Evolutionary conservation across 2,888 invertebrate genomes (phyloP), one percentile per base, ranked within the genome.

Genomic region (Julus scanicus): DNA sequence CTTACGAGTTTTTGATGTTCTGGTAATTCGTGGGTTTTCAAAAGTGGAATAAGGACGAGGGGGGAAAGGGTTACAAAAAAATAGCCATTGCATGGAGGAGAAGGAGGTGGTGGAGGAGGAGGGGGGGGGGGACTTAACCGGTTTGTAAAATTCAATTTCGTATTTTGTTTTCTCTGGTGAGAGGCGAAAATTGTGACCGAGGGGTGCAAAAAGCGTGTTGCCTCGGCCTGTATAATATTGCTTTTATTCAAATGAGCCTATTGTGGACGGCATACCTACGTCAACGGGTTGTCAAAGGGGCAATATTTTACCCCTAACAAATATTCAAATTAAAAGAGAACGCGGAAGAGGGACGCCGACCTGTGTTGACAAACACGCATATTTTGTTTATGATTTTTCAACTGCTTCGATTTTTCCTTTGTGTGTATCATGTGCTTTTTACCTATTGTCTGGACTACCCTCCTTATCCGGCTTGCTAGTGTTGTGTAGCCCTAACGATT

Each of bases 161-260:
- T 63, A 20, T 63, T 63, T 63, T 63, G 63, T 63, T 63, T 63
- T 63, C 63, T n/a, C 15, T 1, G 5, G 5, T 20, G 20, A 63
- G 63, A 63, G 63, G 63, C 63, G 63, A n/a, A 63, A 63, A 63
- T 63, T 63, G n/a, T n/a, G 63, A 63, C 63, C 63, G 63, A 63
- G 63, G 63, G 63, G 63, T 4, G 63, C n/a, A 20, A 15, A 6
- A 15, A 63, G 63, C 20, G 63, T 63, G 63, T 63, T 63, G 63
- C n/a, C 63, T 63, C 57, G 57, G 57, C 57, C n/a, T 20, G 63
- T 63, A 63, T 63, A 63, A 63, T 63, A 63, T 63, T 63, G 63
- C 63, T 63, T 63, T 63, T 63, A 63, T 63, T 63, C 63, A 63
- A 63, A 63, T 63, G 63, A 63, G 63, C 63, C 63, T 63, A 63